Conservation (phyloP, 2,888 invertebrate species). For the Diarsia mendica region DNA sequence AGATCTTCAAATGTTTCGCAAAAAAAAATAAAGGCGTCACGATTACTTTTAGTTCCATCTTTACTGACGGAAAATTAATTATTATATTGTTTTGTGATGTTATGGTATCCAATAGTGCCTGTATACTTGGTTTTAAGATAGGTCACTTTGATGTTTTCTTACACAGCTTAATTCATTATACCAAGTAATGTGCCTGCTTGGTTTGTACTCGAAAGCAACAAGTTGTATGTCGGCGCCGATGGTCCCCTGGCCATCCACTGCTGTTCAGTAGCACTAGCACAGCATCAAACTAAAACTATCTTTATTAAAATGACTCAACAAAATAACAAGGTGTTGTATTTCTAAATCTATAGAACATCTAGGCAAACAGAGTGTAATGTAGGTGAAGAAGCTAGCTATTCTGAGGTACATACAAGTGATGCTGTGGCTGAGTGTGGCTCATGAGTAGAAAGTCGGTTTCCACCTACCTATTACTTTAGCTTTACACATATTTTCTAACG, state of each 20-base stretch:
- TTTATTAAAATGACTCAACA: not conserved
- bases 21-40: not conserved
- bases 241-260: not conserved
- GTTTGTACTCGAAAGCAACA: not conserved
- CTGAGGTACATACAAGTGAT: not conserved
- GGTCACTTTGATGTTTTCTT: not conserved
- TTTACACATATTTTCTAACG: constrained; percentile 40
- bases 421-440: not conserved
- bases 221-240: not conserved
- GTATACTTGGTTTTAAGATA: not conserved
- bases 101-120: too few species aligned
- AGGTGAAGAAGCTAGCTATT: constrained; percentile 15
- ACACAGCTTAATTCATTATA: not conserved
- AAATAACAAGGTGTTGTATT: not conserved
- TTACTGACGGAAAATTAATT: not conserved
- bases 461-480: constrained; percentile 14
- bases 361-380: constrained; percentile 3
- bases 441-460: constrained; percentile 23
- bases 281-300: not conserved
- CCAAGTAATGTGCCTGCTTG: not conserved
- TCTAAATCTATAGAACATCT: not conserved
- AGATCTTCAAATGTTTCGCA: not conserved
- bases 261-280: not conserved
- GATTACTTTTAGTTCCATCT: not conserved
- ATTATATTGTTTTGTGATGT: too few species aligned